A percentile compares a stretch with the other conserved stretches of the same genome.
Evolutionary conservation across 2,113 vertebrate species (phyloP).

Genomic region (Cyphomyrus plagiostoma): DNA sequence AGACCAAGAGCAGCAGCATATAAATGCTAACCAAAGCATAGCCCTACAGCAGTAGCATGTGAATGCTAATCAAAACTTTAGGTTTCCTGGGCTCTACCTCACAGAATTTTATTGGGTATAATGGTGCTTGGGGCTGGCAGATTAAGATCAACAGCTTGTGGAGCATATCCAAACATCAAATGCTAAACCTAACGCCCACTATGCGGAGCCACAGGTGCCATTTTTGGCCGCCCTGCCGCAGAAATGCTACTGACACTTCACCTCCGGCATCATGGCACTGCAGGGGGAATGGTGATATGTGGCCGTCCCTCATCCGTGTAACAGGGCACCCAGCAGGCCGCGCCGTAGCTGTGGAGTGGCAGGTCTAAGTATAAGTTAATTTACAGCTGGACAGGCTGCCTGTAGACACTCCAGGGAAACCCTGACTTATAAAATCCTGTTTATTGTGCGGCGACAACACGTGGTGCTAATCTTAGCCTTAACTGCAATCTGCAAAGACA

Average conservation of each 20-base stretch:
- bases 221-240: neutral
- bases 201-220: neutral
- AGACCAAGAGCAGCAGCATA: neutral
- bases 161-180: neutral
- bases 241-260: neutral
- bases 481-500: neutral
- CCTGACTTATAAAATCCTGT: neutral
- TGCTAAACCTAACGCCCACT: neutral
- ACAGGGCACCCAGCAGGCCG: neutral
- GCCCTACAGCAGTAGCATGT: neutral
- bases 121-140: neutral
- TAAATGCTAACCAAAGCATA: neutral
- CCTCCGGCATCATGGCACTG: neutral
- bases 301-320: neutral
- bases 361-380: constrained; percentile 2
- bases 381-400: neutral
- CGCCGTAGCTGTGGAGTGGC: neutral
- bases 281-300: neutral
- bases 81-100: neutral
- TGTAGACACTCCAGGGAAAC: neutral
- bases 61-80: neutral
- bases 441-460: neutral
- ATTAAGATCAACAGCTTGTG: neutral
- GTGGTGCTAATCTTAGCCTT: constrained; percentile 1
- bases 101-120: neutral